These are phyloP conservation scores for Iselma pallidipennis DNA, from an alignment of 2,888 invertebrate genomes.

Conservation along the genomic window DNA sequence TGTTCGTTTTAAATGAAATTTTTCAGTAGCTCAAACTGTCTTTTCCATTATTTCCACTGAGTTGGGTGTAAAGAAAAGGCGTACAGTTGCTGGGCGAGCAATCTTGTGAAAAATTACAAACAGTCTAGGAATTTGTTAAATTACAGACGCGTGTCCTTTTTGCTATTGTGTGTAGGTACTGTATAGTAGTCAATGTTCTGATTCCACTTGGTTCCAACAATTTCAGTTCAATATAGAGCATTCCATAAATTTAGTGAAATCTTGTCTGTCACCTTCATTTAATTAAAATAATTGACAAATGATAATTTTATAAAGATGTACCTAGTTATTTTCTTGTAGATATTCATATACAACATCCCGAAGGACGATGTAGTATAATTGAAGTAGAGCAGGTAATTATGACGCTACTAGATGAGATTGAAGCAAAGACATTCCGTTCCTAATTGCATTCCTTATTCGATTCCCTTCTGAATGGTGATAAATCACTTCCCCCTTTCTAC, in stretches of 20 bases:
- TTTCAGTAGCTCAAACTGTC: background rate
- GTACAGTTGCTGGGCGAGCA: background rate
- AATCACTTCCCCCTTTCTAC: conserved; percentile 43
- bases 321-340: background rate
- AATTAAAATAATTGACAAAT: background rate
- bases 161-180: background rate
- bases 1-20: too few species aligned
- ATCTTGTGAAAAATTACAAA: background rate
- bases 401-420: conserved; percentile 41
- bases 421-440: conserved; percentile 49
- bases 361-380: conserved; percentile 22
- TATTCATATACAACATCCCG: background rate
- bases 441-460: conserved; percentile 52
- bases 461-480: conserved; percentile 45
- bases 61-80: background rate
- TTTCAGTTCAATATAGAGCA: background rate
- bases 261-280: background rate
- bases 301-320: background rate
- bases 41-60: background rate
- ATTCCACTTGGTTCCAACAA: too few species aligned
- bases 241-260: background rate
- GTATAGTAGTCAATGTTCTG: too few species aligned
- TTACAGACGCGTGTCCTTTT: background rate
- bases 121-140: background rate
- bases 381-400: conserved; percentile 40